These are phyloP conservation scores for Gonatopus flavifemur DNA, from an alignment of 1,140 invertebrate species.

Conservation along the genomic window DNA sequence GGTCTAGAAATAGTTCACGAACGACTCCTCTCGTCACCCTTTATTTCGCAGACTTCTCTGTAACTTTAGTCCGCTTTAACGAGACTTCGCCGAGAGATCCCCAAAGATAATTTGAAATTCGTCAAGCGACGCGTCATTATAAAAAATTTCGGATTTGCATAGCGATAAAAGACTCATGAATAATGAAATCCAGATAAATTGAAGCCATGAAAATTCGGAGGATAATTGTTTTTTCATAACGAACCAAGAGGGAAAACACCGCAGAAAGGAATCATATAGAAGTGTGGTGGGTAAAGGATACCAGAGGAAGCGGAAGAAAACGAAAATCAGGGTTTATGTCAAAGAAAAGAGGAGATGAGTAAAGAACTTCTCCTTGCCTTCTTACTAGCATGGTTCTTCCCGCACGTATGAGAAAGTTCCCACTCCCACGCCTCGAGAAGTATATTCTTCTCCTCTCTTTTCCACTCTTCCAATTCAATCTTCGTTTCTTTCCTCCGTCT, in stretches of 20 bases:
- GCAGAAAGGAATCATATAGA: conserved; percentile 8
- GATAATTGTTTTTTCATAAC: no score
- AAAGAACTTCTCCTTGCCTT: conserved; percentile 30
- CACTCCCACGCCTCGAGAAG: conserved; percentile 55
- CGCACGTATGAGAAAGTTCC: conserved; percentile 53
- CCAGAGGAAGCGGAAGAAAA: conserved; percentile 23
- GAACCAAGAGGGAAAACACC: conserved; percentile 19
- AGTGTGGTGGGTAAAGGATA: neutral
- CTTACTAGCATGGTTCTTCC: conserved; percentile 27
- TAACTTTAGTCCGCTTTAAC: no score
- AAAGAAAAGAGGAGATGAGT: conserved; percentile 25
- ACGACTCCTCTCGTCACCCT: no score
- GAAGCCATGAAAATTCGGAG: no score
- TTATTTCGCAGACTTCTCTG: no score
- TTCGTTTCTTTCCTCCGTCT: conserved; percentile 15
- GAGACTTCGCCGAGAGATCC: no score
- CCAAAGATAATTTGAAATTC: no score
- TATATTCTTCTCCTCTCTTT: conserved; percentile 53
- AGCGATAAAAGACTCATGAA: no score
- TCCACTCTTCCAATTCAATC: conserved; percentile 41
- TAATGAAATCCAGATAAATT: no score
- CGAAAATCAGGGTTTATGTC: conserved; percentile 35
- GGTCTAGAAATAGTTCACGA: no score
- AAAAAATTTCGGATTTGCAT: no score
- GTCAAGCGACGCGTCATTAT: no score